Conservation (phyloP, 2,113 vertebrate species). For the Danionella cerebrum region DNA sequence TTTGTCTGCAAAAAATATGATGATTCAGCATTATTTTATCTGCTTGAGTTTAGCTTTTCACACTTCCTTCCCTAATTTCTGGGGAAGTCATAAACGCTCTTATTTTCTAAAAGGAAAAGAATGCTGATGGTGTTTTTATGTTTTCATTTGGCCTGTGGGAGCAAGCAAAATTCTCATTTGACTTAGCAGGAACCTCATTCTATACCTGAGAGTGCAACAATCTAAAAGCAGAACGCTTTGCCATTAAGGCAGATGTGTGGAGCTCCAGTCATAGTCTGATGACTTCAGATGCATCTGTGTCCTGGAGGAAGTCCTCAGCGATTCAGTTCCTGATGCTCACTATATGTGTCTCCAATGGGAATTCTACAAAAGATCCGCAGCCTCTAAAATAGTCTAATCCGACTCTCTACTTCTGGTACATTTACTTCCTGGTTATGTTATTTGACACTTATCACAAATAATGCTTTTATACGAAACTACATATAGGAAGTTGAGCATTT, state of each 20-base stretch:
- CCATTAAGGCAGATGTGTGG: not conserved
- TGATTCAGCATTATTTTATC: slow-evolving; percentile 11
- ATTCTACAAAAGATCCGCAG: not conserved
- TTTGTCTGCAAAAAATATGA: not conserved
- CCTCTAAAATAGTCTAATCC: not conserved
- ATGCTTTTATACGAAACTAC: not conserved
- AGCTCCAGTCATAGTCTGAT: not conserved
- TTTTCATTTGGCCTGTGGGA: not conserved
- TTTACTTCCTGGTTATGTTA: not conserved
- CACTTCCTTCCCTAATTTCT: slow-evolving; percentile 4
- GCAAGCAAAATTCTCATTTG: not conserved
- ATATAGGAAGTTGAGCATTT: slow-evolving; percentile 2
- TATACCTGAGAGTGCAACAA: slow-evolving; percentile 2
- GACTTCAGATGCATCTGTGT: not conserved
- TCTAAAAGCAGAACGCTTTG: not conserved
- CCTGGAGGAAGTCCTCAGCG: not conserved
- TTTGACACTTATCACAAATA: not conserved
- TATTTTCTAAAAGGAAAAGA: not conserved
- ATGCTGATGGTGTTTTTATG: not conserved
- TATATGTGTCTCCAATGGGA: not conserved
- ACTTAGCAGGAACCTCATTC: not conserved
- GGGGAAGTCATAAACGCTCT: not conserved
- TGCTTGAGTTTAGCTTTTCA: not conserved
- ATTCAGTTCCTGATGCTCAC: not conserved
- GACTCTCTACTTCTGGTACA: not conserved